Evolutionary conservation across 2,888 invertebrate species (phyloP), one percentile per base, ranked within the genome.

Genomic region (Cataglyphis rosenhaueri): DNA sequence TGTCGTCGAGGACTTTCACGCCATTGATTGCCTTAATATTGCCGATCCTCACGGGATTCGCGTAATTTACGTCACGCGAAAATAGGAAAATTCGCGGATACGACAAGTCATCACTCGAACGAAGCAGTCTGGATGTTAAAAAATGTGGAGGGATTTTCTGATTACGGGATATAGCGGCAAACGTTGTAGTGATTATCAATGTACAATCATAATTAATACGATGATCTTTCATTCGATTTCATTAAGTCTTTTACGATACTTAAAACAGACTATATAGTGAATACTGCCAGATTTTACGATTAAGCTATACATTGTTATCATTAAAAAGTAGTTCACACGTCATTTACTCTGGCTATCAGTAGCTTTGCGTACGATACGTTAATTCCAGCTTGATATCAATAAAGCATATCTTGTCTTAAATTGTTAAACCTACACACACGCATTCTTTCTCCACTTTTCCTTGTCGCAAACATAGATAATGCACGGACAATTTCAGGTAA

Each of bases 251-350:
- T 48, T 68, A 66, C 10, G n/a, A 75, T 55, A 29, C 32, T 25
- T 25, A 32, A 68, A 48, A 38, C 66, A 41, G 32, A 61, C 44
- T 35, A 70, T 9, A 70, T 71, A 88, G 82, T 82, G 55, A 81
- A 55, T 83, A 89, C 89, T 89, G 89, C 89, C 89, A 89, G 82
- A 62, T 62, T 35, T 35, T 74, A 82, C n/a, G 70, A 84, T 76
- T 83, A 83, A 61, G 79, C 64, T 81, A 18, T 68, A 64, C 25
- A 21, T 68, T 44, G 35, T 81, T 62, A 83, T 57, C 29, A 38
- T 48, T 32, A 32, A 74, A 38, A 35, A 74, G 3, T 74, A 52
- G 18, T 29, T 21, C 76, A 78, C 76, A 78, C 68, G 68, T 12
- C 32, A 48, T 48, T 70, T 71, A 48, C 1, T 79, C 18, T 55